Evolutionary conservation across 1,140 invertebrate genomes (phyloP), one percentile per base, ranked within the genome.

Genomic region (Zaprionus taronus): DNA sequence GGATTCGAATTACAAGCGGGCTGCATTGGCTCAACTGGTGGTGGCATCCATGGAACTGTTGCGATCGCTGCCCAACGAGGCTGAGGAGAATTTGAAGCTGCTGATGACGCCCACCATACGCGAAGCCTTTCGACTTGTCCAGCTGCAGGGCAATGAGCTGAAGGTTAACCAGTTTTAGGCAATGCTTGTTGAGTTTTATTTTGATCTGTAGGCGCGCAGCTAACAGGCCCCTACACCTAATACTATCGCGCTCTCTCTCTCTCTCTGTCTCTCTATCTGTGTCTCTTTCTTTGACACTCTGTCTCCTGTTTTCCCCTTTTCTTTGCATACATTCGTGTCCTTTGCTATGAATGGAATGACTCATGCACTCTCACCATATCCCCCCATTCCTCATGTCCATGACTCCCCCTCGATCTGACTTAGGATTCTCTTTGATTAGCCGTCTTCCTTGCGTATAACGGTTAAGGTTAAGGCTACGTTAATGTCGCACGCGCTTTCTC

Each of bases 1-100:
- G 94, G 97, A 93, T 14, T 92, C 85, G 4, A 92, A 93, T 22
- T 93, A 92, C 51, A 93, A 93, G 68, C 76, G 92, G 5, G 87
- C 91, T 1, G 91, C 92, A 7, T 31, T 93, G 7, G 89, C 92
- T 0, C 92, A 93, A 70, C 49, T 93, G 22, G 91, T 93, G 24
- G 91, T 93, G 11, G 92, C 92, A 5, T 93, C 92, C 3, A 93
- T 93, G 91, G 92, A 93, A 60, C 65, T 93, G 44, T 47, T 93
- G 28, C 79, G 82, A 5, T 91, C 91, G 4, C 74, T 93, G 56
- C 92, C 92, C 55, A 80, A 77, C 14, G 91, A 92, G 65, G 91
- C 91, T 6, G 91, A 93, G 53, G 91, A 92, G 49, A 93, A 93
- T 62, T 62, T 93, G 0, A 91, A 91, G 61, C 65, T 93, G 3